Conservation (phyloP, 2,888 invertebrate species). For the Periphyllus acericola region DNA sequence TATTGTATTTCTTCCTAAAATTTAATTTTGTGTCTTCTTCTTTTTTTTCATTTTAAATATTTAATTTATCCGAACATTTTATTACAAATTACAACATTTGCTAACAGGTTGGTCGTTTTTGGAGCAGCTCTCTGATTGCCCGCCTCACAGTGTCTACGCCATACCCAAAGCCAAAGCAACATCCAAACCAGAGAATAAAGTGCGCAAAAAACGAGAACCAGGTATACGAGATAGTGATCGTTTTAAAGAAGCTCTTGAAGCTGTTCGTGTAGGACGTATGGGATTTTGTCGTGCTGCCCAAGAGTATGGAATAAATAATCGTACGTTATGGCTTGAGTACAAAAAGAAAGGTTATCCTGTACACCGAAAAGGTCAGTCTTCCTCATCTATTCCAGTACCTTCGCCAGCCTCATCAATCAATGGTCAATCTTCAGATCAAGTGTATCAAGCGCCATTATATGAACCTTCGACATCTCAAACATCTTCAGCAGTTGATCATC, state of each 20-base stretch:
- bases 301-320: conserved; percentile 85
- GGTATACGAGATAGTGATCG: conserved; percentile 83
- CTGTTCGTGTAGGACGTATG: conserved; percentile 83
- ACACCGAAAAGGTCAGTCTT: conserved; percentile 59
- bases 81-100: conserved; percentile 57
- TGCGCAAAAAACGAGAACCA: conserved; percentile 56
- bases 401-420: conserved; percentile 52
- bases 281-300: conserved; percentile 88
- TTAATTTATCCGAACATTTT: conserved; percentile 46
- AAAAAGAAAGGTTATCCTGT: conserved; percentile 79
- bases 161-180: conserved; percentile 59
- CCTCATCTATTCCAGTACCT: conserved; percentile 47
- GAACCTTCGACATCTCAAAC: conserved; percentile 60
- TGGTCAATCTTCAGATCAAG: conserved; percentile 55
- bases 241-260: conserved; percentile 82
- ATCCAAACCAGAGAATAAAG: conserved; percentile 58
- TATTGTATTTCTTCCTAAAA: conserved; percentile 52
- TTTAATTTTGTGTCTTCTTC: conserved; percentile 48
- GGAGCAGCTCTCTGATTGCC: conserved; percentile 62
- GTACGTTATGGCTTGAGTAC: conserved; percentile 86
- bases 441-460: conserved; percentile 56
- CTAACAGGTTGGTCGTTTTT: conserved; percentile 62
- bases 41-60: conserved; percentile 38
- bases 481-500: conserved; percentile 48
- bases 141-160: conserved; percentile 61